Base-by-base conservation (phyloP, 2,888 invertebrate species). In the Limnephilus rhombicus region DNA sequence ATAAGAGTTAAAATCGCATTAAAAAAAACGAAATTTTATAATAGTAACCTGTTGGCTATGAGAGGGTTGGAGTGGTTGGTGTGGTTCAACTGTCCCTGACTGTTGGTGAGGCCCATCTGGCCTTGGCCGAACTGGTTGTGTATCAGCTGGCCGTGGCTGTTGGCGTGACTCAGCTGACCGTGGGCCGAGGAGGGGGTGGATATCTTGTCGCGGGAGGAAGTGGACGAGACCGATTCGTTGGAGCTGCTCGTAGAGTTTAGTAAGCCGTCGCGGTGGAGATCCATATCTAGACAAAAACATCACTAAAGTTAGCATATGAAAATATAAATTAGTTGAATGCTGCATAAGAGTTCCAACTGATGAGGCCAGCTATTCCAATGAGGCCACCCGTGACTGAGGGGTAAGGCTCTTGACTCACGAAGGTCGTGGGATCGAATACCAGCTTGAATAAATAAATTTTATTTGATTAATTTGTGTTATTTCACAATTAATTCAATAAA, bases 141-240 rank as follows among this genome's bases (percentile, higher is more conserved):
- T 85, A 90, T 92, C 91, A 92, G 93, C 94, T 94, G 93, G 80
- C 89, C 49, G 83, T 93, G 92, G 87, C 86, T 88, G 93, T 91
- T 92, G 90, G 86, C 68, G 92, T 93, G 93, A 85, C 90, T 88
- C 89, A 93, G 34, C 87, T 93, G 91, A 34, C 81, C 80, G 80
- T 83, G 82, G 90, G 93, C 31, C 91, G 92, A 45, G 92, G 93
- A 94, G 94, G 91, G 82, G 95, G 95, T 86, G 95, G 96, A 94
- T 41, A 91, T 83, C 85, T 92, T 29, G 94, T 97, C 96, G 94
- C 97, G 96, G 94, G 96, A 95, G 53, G 97, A 97, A 94, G 96
- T 96, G 92, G 98, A 98, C 93, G 98, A 98, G 88, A 98, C 97
- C 0, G 98, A 98, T 96, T 98, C 98, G 94, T 97, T 98, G 34